Conservation (phyloP, 2,113 vertebrate species). For the Oplegnathus fasciatus region DNA sequence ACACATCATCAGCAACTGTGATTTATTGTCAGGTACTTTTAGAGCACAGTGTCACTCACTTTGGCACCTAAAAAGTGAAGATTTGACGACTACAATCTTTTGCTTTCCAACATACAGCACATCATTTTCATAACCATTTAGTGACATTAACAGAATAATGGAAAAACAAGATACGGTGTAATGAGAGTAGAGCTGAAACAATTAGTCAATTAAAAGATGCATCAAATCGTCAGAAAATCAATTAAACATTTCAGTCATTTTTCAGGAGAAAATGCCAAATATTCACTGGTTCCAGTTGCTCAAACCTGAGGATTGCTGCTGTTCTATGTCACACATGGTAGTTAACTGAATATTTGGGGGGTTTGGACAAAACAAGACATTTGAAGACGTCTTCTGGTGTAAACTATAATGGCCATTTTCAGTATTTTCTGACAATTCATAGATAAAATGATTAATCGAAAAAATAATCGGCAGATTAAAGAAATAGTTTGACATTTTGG, state of each 20-base stretch:
- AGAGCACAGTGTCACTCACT: background rate
- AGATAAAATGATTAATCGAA: too few species aligned
- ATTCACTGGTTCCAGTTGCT: background rate
- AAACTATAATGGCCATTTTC: too few species aligned
- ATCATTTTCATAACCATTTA: background rate
- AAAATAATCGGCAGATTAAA: too few species aligned
- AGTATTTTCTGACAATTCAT: too few species aligned
- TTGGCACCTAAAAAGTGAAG: background rate
- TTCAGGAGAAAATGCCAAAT: background rate
- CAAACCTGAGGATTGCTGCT: background rate
- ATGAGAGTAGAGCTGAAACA: background rate
- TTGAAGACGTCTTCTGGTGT: too few species aligned
- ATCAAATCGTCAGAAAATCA: background rate
- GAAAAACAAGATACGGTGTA: background rate
- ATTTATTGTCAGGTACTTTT: constrained; percentile 5
- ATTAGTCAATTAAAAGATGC: background rate
- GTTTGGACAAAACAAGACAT: too few species aligned
- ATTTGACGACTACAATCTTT: background rate
- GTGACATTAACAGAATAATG: background rate
- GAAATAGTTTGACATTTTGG: too few species aligned
- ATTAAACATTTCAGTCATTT: background rate
- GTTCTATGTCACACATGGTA: background rate
- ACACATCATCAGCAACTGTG: background rate
- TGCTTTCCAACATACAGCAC: background rate
- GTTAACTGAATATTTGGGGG: too few species aligned